Evolutionary conservation across 2,888 invertebrate genomes (phyloP).

Genomic region (Drosophila borealis): DNA sequence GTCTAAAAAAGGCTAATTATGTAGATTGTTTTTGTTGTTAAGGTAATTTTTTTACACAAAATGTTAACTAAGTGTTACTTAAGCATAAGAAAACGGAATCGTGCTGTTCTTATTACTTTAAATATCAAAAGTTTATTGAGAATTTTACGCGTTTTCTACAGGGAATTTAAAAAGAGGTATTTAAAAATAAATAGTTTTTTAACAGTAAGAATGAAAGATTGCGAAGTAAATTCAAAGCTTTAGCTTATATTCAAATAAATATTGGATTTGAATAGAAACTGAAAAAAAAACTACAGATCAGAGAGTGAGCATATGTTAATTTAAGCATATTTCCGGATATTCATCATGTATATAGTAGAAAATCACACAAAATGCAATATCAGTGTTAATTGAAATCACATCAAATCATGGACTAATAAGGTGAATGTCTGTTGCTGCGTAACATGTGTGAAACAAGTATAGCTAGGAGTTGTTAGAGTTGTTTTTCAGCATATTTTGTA

Average conservation of each 20-base stretch:
- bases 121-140: neutral
- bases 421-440: neutral
- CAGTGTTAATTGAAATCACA: neutral
- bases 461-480: constrained; percentile 13
- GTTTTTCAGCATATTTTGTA: constrained; percentile 31
- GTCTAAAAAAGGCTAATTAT: constrained; percentile 1
- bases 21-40: constrained; percentile 19
- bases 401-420: neutral
- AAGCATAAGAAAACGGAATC: neutral
- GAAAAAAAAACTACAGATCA: neutral
- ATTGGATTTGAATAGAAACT: neutral
- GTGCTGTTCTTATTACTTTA: neutral
- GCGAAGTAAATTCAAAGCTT: neutral
- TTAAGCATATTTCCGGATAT: neutral
- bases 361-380: neutral
- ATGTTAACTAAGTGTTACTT: neutral
- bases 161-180: neutral
- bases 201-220: neutral
- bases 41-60: constrained; percentile 13
- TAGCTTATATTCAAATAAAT: too few relatives aligned
- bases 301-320: neutral
- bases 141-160: neutral
- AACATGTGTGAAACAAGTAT: neutral
- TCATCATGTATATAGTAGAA: constrained; percentile 6
- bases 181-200: neutral